Percentiles rank a stretch among this genome's conserved stretches.
These are phyloP conservation scores for Puma concolor DNA, from an alignment of 2,113 vertebrate genomes.

Conservation along the genomic window DNA sequence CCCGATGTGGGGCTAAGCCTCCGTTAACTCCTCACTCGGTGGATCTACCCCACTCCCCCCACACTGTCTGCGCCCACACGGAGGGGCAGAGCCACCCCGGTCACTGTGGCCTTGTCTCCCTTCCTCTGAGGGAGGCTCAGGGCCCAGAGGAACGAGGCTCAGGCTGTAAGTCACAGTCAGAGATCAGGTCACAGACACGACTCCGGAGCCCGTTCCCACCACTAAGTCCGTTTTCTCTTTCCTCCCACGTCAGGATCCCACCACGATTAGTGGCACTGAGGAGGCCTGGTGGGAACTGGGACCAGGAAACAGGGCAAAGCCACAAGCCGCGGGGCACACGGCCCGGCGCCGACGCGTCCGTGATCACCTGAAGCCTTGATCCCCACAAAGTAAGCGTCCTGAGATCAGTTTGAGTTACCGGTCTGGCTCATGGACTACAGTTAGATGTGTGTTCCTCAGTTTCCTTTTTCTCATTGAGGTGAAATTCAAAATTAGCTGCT, in stretches of 20 bases:
- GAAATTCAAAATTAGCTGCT: neutral
- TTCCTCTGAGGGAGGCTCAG: neutral
- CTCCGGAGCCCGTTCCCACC: too few relatives aligned
- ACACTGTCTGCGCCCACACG: too few relatives aligned
- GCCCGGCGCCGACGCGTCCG: accelerated
- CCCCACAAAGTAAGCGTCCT: neutral
- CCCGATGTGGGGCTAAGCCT: too few relatives aligned
- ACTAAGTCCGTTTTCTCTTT: neutral
- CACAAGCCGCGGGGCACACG: accelerated
- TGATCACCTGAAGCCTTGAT: accelerated
- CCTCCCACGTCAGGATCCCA: accelerated
- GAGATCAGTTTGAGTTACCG: too few relatives aligned
- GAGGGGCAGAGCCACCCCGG: too few relatives aligned
- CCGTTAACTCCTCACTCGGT: too few relatives aligned
- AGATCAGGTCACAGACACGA: neutral
- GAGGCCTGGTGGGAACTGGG: neutral
- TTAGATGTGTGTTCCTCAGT: accelerated
- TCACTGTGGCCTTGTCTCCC: neutral
- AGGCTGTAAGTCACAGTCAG: neutral
- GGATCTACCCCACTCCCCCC: too few relatives aligned
- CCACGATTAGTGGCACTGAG: accelerated
- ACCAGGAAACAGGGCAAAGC: too few relatives aligned
- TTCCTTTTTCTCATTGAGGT: neutral
- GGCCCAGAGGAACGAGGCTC: too few relatives aligned
- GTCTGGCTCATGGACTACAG: accelerated